phyloP scores from a whole-genome alignment of 2,797 vertebrate species.

The Meriones psammophilus region DNA sequence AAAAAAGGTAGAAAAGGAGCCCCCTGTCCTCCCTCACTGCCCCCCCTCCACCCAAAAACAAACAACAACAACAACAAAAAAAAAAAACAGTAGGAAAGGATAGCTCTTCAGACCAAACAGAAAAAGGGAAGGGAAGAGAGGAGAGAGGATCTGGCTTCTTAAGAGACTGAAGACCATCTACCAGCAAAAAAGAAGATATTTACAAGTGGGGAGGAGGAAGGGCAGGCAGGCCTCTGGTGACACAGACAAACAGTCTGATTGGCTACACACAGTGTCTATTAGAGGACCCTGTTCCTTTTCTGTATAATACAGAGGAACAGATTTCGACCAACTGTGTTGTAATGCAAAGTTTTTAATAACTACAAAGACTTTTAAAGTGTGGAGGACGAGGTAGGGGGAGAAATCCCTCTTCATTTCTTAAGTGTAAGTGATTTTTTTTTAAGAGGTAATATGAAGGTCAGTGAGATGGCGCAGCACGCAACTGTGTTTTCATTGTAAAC shows the following conservation, averaged over 20 bases:
- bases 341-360: slow-evolving; percentile 95
- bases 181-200: not conserved
- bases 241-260: slow-evolving; percentile 92
- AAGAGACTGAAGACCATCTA: not conserved
- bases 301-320: slow-evolving; percentile 98
- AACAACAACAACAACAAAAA: not conserved
- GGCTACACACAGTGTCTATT: slow-evolving; percentile 87
- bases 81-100: not conserved
- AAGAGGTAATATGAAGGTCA: not conserved
- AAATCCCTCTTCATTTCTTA: slow-evolving; percentile 89
- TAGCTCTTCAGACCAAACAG: not conserved
- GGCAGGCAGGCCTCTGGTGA: slow-evolving; percentile 87
- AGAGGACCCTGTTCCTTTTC: slow-evolving; percentile 85
- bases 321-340: slow-evolving; percentile 98
- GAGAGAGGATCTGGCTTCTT: not conserved
- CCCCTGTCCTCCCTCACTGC: too few species aligned
- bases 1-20: not conserved
- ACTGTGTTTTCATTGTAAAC: not conserved
- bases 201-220: slow-evolving; percentile 75
- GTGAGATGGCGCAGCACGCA: not conserved
- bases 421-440: slow-evolving; percentile 89
- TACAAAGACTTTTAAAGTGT: slow-evolving; percentile 94
- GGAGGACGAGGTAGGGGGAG: slow-evolving; percentile 80
- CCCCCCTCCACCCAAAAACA: too few species aligned
- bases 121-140: not conserved